phyloP scores from a whole-genome alignment of 1,140 invertebrate species.

The Antheraea mylitta region DNA sequence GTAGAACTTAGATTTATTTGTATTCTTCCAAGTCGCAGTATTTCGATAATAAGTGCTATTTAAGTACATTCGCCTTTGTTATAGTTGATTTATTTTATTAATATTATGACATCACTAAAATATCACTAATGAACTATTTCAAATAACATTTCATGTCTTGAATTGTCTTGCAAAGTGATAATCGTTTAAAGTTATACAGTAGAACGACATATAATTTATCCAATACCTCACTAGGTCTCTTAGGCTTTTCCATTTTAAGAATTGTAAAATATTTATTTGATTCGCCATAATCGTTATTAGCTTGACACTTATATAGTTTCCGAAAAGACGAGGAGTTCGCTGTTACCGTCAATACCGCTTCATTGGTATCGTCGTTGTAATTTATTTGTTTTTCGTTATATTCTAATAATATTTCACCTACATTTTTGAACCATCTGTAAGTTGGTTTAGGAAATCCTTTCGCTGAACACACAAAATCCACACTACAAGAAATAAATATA shows the following conservation, averaged over 20 bases:
- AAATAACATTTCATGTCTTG: no score
- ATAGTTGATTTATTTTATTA: no score
- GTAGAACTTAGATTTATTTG: no score
- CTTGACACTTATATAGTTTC: slow-evolving; percentile 43
- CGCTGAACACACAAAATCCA: slow-evolving; percentile 47
- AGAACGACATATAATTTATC: background rate
- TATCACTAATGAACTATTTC: no score
- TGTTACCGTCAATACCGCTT: slow-evolving; percentile 34
- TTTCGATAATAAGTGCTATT: no score
- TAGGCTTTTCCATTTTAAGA: slow-evolving; percentile 41
- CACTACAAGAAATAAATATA: slow-evolving; percentile 35
- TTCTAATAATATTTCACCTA: slow-evolving; percentile 37
- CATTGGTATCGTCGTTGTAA: slow-evolving; percentile 32
- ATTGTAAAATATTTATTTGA: slow-evolving; percentile 38
- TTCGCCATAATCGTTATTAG: slow-evolving; percentile 43
- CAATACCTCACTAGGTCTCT: slow-evolving; percentile 40
- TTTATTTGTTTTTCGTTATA: slow-evolving; percentile 40
- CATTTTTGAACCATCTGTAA: slow-evolving; percentile 52
- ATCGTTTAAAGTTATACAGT: no score
- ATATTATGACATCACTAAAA: no score
- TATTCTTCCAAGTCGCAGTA: no score
- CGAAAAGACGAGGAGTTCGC: slow-evolving; percentile 35
- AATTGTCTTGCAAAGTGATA: no score
- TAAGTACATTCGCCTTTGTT: no score
- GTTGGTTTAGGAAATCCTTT: slow-evolving; percentile 44